Evolutionary conservation across 1,140 invertebrate species (phyloP).

Genomic region (Drosophila ohnishii): DNA sequence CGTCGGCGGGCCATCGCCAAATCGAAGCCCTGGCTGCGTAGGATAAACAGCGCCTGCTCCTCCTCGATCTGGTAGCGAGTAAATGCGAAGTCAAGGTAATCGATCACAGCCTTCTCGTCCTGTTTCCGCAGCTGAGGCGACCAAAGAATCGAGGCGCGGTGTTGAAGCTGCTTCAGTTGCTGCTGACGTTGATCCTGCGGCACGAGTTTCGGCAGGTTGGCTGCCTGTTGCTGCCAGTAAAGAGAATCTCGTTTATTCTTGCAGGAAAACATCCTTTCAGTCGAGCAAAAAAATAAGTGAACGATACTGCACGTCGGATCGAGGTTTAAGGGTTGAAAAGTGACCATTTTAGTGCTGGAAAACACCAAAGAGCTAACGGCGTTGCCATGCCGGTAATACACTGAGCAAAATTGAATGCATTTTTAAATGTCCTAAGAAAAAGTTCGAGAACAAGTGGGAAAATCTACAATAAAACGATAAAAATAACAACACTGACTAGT

Average conservation of each 20-base stretch:
- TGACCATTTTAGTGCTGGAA: not conserved
- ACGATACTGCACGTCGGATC: not conserved
- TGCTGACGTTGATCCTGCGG: not conserved
- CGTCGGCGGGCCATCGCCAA: slow-evolving; percentile 8
- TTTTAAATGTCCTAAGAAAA: not conserved
- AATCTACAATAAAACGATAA: not conserved
- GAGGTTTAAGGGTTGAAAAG: not conserved
- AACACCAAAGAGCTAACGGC: not conserved
- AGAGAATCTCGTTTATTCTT: slow-evolving; percentile 5
- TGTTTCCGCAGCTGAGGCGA: slow-evolving; percentile 11
- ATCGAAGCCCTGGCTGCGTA: slow-evolving; percentile 28
- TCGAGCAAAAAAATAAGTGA: not conserved
- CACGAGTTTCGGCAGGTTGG: slow-evolving; percentile 18
- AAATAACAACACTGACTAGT: not conserved
- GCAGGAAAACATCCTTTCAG: not conserved
- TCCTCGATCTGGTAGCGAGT: slow-evolving; percentile 24
- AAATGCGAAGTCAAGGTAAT: slow-evolving; percentile 25
- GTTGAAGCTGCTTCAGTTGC: slow-evolving; percentile 14
- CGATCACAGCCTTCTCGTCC: slow-evolving; percentile 8
- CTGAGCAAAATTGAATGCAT: not conserved
- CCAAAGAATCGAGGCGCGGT: slow-evolving; percentile 34
- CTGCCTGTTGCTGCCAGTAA: slow-evolving; percentile 25
- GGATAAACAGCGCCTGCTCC: slow-evolving; percentile 37
- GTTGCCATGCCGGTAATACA: not conserved
- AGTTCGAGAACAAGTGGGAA: too few species aligned